A percentile compares a stretch with the other conserved stretches of the same genome.
Conservation (phyloP, 2,888 invertebrate species). For the Drosophila austrosaltans region DNA sequence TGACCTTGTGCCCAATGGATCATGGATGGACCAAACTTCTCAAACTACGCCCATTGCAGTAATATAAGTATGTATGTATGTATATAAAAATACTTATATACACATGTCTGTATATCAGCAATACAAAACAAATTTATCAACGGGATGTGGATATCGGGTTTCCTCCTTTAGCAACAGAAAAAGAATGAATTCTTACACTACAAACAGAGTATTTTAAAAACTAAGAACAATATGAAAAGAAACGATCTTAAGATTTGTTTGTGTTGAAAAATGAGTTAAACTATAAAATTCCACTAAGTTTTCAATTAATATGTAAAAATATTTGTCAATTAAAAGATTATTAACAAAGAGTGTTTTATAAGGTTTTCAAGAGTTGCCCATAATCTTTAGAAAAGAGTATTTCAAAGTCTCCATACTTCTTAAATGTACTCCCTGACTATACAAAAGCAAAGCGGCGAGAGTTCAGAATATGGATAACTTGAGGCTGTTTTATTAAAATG, state of each 20-base stretch:
- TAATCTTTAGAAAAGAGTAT: too few relatives aligned
- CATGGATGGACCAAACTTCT: slow-evolving; percentile 39
- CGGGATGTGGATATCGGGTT: slow-evolving; percentile 57
- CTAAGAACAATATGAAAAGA: too few relatives aligned
- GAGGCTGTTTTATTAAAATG: background rate
- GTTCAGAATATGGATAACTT: background rate
- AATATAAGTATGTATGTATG: slow-evolving; percentile 1
- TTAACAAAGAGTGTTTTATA: too few relatives aligned
- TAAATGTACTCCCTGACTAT: background rate
- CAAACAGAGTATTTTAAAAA: too few relatives aligned
- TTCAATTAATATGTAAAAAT: too few relatives aligned
- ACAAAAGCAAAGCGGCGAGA: background rate
- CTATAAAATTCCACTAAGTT: too few relatives aligned
- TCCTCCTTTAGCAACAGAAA: slow-evolving; percentile 38
- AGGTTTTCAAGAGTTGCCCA: too few relatives aligned
- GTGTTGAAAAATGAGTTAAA: too few relatives aligned
- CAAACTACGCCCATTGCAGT: slow-evolving; percentile 33
- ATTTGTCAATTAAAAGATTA: too few relatives aligned
- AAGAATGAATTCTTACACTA: slow-evolving; percentile 14
- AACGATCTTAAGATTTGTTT: too few relatives aligned
- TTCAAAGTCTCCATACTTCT: too few relatives aligned
- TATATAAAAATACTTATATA: background rate
- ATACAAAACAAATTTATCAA: slow-evolving; percentile 32
- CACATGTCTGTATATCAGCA: background rate
- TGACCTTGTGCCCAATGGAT: slow-evolving; percentile 56